Evolutionary conservation across 1,140 invertebrate genomes (phyloP), one percentile per base, ranked within the genome.

Genomic region (Atopsyche davidsoni): DNA sequence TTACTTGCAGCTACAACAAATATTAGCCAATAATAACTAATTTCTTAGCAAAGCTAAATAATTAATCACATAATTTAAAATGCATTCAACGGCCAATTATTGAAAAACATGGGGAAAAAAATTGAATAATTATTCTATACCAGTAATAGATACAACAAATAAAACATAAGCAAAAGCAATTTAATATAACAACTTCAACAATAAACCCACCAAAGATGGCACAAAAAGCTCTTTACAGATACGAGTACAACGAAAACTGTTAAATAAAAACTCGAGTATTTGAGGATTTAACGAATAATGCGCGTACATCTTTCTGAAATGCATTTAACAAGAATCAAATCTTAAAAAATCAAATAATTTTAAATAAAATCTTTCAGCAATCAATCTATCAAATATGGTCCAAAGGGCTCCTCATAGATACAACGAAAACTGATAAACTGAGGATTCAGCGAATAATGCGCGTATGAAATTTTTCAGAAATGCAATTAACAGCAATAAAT

Each of bases 391-490:
- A n/a, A 7, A n/a, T 6, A 28, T 28, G 6, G n/a, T 6, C 24
- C n/a, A 28, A 28, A 40, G 18, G 19, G 38, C 19, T 11, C 10
- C 6, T 11, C 13, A 19, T 16, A 25, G 16, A 13, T 10, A 25
- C 11, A 21, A 23, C 40, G 31, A 46, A 52, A 52, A 52, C 35
- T 52, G 50, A 52, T 52, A 52, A 46, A 52, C 16, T 11, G 32
- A 34, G 32, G n/a, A n/a, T n/a, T n/a, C 32, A 34, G 16, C 32
- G 16, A 34, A 34, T 34, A 34, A 34, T 34, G 32, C 32, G 32
- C n/a, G 32, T 34, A 34, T 13, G n/a, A 34, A 34, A 11, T 16
- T 13, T 13, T 34, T 34, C 32, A 34, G 16, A 34, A 16, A 4
- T 13, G n/a, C 32, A 16, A 3, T 16, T 34, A 34, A 34, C 16